These are phyloP conservation scores for Eupelmus urozonus DNA, from an alignment of 2,888 invertebrate genomes.

Conservation along the genomic window DNA sequence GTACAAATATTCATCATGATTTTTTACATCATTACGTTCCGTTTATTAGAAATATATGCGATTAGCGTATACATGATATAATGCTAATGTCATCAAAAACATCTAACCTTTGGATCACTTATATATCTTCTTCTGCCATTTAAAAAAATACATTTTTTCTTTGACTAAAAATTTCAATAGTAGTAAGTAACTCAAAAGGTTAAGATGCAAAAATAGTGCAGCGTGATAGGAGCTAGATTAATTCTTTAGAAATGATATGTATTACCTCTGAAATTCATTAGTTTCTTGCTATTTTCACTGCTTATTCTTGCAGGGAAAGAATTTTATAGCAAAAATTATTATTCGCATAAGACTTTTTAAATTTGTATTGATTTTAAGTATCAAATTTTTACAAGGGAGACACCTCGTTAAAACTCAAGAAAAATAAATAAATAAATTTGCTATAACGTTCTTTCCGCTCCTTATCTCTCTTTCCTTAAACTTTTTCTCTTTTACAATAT, in stretches of 20 bases:
- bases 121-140: background rate
- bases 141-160: background rate
- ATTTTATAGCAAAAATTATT: slow-evolving; percentile 4
- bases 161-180: background rate
- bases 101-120: slow-evolving; percentile 1
- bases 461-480: background rate
- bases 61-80: slow-evolving; percentile 2
- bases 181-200: background rate
- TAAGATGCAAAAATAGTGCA: background rate
- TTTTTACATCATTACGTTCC: slow-evolving; percentile 8
- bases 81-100: slow-evolving; percentile 11
- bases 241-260: slow-evolving; percentile 21
- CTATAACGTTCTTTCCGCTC: slow-evolving; percentile 35
- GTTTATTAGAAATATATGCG: slow-evolving; percentile 12
- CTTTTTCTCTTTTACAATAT: background rate
- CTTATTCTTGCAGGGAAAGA: slow-evolving; percentile 14
- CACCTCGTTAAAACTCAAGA: background rate
- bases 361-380: background rate
- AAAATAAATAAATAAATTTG: slow-evolving; percentile 25
- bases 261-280: slow-evolving; percentile 6
- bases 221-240: slow-evolving; percentile 17
- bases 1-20: background rate
- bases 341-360: background rate
- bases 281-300: background rate
- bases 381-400: no score